phyloP scores from a whole-genome alignment of 2,113 vertebrate species.

The Stictonetta naevosa region DNA sequence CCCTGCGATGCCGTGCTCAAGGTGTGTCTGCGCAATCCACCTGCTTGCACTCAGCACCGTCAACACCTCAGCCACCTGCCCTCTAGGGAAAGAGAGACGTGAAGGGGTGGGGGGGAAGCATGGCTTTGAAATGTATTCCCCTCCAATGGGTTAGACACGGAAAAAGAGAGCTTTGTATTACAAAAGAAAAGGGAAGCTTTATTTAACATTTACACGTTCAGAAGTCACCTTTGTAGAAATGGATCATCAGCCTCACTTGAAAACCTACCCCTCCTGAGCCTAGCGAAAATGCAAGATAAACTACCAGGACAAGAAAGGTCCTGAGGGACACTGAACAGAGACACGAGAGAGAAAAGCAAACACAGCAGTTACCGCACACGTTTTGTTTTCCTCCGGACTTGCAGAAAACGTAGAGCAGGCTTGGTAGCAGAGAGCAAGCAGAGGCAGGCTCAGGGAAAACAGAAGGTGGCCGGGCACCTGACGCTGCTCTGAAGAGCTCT shows the following conservation, averaged over 20 bases:
- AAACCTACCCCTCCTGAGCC: neutral
- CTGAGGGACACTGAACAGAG: neutral
- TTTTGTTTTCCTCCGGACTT: neutral
- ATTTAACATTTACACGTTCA: neutral
- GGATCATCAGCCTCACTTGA: neutral
- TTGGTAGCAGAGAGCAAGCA: neutral
- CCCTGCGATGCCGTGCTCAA: neutral
- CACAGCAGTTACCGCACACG: neutral
- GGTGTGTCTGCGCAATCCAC: neutral
- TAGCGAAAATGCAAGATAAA: neutral
- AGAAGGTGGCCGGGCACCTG: neutral
- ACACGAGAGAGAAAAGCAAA: neutral
- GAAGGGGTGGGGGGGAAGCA: neutral
- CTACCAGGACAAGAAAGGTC: neutral
- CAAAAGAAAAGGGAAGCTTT: neutral
- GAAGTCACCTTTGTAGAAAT: neutral
- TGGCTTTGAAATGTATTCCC: fast-evolving
- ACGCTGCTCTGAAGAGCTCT: neutral
- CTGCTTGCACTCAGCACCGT: neutral
- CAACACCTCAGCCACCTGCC: neutral
- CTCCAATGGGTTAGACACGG: neutral
- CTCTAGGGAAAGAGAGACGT: neutral
- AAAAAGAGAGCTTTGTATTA: neutral
- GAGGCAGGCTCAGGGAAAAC: neutral
- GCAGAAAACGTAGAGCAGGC: neutral